Conservation (phyloP, 1,140 invertebrate species). For the Wasmannia auropunctata region DNA sequence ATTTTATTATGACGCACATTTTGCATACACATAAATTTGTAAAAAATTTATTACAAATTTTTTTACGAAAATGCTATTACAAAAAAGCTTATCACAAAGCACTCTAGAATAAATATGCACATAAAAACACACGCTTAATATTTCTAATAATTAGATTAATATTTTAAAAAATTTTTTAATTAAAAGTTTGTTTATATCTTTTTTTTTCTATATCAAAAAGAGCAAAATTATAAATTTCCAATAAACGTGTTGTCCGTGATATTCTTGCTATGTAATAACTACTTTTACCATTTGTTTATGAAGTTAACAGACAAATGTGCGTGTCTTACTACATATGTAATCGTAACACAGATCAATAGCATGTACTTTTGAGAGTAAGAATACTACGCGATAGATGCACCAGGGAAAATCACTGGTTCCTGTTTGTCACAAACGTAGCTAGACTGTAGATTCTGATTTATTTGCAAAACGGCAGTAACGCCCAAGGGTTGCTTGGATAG, state of each 20-base stretch:
- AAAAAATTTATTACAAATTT: neutral
- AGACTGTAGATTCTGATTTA: slow-evolving; percentile 38
- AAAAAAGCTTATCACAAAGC: too few species aligned
- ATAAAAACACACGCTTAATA: too few species aligned
- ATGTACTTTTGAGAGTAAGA: neutral
- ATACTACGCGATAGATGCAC: neutral
- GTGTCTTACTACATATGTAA: neutral
- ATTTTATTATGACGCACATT: neutral
- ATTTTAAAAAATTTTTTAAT: too few species aligned
- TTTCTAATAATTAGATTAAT: too few species aligned
- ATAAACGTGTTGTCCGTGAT: neutral
- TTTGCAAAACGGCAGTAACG: slow-evolving; percentile 17
- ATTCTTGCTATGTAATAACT: neutral
- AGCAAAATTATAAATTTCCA: neutral
- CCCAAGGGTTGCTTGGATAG: slow-evolving; percentile 31
- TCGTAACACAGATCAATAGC: neutral
- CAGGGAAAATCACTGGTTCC: neutral
- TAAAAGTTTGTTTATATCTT: neutral
- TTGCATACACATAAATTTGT: neutral
- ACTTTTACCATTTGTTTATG: neutral
- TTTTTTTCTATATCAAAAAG: neutral
- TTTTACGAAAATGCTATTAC: too few species aligned
- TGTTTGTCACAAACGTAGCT: slow-evolving; percentile 2
- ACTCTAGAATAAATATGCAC: too few species aligned
- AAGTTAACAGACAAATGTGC: neutral